Conservation (phyloP, 2,888 invertebrate genomes). For the Pollenia amentaria region DNA sequence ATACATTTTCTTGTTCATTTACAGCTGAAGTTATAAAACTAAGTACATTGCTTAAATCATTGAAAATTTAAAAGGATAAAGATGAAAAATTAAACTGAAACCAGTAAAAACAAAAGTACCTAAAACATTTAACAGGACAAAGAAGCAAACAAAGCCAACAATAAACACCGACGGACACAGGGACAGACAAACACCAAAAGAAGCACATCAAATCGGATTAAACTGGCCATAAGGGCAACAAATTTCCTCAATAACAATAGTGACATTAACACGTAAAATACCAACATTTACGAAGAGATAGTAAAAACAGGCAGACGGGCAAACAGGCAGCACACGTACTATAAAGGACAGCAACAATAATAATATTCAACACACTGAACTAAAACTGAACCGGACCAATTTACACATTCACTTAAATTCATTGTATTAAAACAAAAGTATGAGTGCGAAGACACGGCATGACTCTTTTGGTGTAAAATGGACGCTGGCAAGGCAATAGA, state of each 20-base stretch:
- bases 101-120: background rate
- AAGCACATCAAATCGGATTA: constrained; percentile 63
- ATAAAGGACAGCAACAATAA: constrained; percentile 30
- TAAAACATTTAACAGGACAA: constrained; percentile 39
- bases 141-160: constrained; percentile 44
- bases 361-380: constrained; percentile 53
- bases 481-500: constrained; percentile 6
- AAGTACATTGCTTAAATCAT: too few relatives aligned
- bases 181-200: constrained; percentile 17
- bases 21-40: too few relatives aligned
- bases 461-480: constrained; percentile 17
- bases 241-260: constrained; percentile 50
- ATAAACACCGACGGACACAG: constrained; percentile 22
- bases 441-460: constrained; percentile 18
- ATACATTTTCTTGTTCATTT: too few relatives aligned
- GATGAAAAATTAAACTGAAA: background rate
- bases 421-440: constrained; percentile 33
- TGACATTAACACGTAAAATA: constrained; percentile 25
- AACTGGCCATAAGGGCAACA: constrained; percentile 56
- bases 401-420: constrained; percentile 23
- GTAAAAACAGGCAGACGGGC: background rate
- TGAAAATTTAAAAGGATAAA: too few relatives aligned
- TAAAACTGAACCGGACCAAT: constrained; percentile 46
- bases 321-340: constrained; percentile 36
- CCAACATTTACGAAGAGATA: background rate